Base-by-base conservation (phyloP, 2,888 invertebrate species). In the Therioaphis trifolii region DNA sequence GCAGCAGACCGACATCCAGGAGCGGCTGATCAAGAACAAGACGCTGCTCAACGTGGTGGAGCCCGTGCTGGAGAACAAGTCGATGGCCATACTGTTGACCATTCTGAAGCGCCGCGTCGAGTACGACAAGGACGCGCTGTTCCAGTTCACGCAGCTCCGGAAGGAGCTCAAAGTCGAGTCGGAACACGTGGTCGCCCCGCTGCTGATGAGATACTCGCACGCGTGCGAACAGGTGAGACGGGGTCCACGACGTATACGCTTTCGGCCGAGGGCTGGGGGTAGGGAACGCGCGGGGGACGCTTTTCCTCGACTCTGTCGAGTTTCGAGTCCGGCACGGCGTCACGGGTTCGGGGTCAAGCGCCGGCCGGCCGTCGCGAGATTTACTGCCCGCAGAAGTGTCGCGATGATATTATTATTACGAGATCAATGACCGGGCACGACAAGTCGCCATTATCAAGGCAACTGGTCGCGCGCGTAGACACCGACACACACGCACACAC, bases 1-100 rank as follows among this genome's bases (percentile, higher is more conserved):
- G 84, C 93, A 93, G 76, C 94, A 95, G 87, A 92, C 93, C 12
- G 96, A 97, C 88, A 95, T 97, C 75, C 96, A 97, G 88, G 93
- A 96, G 86, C 90, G 97, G 1, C 91, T 97, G 80, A 96, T 97
- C 87, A 96, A 96, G 89, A 97, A 97, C 90, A 96, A 96, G 89
- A 94, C 95, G 0, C 90, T 97, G 55, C 90, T 96, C 85, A 96
- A 91, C 86, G 89, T 90, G 12, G 89, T 90, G 18, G 91, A 91
- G 86, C 91, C 96, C 69, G 93, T 95, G 85, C 90, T 96, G 86
- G 95, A 95, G 88, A 95, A 95, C 88, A 94, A 94, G 46, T 93
- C 93, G 4, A 88, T 96, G 86, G 93, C 95, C 87, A 94, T 95
- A 88, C 90, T 97, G 79, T 90, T 96, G 85, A 91, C 89, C 27